These are phyloP conservation scores for Ypsolopha scabrella DNA, from an alignment of 2,888 invertebrate species.

Conservation along the genomic window DNA sequence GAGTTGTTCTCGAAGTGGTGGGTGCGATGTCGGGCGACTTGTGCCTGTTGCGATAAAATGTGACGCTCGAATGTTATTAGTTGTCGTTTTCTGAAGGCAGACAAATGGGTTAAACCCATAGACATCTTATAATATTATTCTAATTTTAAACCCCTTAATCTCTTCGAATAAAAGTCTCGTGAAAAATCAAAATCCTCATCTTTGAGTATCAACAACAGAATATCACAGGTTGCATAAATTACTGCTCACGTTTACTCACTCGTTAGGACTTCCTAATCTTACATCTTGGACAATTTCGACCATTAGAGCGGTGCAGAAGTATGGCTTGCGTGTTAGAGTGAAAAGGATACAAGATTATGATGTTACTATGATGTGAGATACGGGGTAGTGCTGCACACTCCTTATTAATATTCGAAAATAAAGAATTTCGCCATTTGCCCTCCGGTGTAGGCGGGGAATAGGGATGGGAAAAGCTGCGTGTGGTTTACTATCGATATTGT, in stretches of 20 bases:
- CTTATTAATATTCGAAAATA: constrained; percentile 67
- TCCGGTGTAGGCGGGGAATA: constrained; percentile 26
- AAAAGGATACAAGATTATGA: constrained; percentile 30
- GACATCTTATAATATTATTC: too few species aligned
- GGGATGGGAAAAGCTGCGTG: constrained; percentile 41
- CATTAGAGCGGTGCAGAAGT: constrained; percentile 28
- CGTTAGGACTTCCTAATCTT: constrained; percentile 2
- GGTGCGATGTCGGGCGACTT: too few species aligned
- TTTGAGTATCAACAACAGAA: too few species aligned
- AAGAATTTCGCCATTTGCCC: constrained; percentile 62
- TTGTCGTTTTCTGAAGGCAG: too few species aligned
- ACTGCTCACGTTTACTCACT: neutral
- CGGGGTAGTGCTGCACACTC: constrained; percentile 61
- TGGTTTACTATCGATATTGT: constrained; percentile 17
- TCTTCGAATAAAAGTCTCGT: too few species aligned
- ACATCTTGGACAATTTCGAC: constrained; percentile 16
- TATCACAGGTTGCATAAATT: neutral
- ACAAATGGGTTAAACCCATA: too few species aligned
- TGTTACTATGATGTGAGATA: constrained; percentile 58
- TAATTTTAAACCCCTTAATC: too few species aligned
- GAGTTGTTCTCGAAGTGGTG: too few species aligned
- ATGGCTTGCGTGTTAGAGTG: constrained; percentile 16
- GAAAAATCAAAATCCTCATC: too few species aligned
- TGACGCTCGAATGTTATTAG: too few species aligned
- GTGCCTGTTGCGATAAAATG: too few species aligned